A percentile compares a stretch with the other conserved stretches of the same genome.
phyloP scores from a whole-genome alignment of 2,797 vertebrate species.

The Delichon dasypus region DNA sequence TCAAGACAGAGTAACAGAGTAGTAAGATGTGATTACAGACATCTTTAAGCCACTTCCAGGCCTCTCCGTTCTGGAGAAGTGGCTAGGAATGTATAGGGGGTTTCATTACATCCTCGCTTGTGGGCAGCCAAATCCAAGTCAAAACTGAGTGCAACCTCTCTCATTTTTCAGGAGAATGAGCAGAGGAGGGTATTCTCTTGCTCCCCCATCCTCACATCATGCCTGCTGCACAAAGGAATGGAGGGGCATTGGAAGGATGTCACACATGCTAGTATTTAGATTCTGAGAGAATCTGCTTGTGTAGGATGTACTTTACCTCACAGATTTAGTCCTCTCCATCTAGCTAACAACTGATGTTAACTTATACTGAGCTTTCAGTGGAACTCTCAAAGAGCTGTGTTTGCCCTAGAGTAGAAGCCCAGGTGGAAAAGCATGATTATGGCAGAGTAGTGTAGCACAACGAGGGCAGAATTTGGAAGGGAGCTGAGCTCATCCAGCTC shows the following conservation, averaged over 20 bases:
- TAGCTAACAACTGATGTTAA: neutral
- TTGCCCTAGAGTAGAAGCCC: neutral
- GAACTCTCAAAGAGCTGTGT: neutral
- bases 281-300: neutral
- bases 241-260: rapidly evolving
- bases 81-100: neutral
- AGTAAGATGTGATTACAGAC: constrained; percentile 8
- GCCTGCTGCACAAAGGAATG: neutral
- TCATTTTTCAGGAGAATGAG: neutral
- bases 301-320: neutral
- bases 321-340: neutral
- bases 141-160: neutral
- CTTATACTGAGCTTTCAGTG: neutral
- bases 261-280: neutral
- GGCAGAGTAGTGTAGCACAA: neutral
- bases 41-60: neutral
- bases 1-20: neutral
- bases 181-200: neutral
- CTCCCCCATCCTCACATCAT: neutral
- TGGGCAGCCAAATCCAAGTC: neutral
- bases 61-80: neutral
- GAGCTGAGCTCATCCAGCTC: neutral
- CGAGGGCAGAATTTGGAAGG: neutral
- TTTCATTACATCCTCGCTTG: neutral
- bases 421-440: neutral